Evolutionary conservation across 2,113 vertebrate species (phyloP).

Genomic region (Paratilapia polleni): DNA sequence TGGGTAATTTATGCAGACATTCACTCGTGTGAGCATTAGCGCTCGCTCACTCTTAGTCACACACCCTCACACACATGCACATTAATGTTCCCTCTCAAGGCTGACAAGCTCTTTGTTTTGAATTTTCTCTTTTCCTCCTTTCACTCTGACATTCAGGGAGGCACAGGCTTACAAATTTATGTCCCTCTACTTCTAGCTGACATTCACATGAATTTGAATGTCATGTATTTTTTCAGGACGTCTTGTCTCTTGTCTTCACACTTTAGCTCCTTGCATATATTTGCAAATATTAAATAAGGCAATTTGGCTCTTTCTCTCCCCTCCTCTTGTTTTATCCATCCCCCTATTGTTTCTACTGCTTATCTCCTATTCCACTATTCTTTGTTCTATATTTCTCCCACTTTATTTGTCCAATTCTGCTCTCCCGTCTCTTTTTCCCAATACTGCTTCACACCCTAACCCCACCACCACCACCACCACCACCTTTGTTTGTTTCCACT

Average conservation of each 20-base stretch:
- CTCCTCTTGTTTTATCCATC: conserved; percentile 46
- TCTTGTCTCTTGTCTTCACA: conserved; percentile 76
- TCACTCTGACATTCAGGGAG: conserved; percentile 64
- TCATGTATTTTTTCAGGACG: conserved; percentile 62
- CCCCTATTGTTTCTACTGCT: conserved; percentile 53
- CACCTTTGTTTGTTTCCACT: not conserved
- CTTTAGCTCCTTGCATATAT: conserved; percentile 79
- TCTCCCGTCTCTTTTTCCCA: not conserved
- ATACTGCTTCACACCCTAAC: not conserved
- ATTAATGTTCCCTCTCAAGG: conserved; percentile 66
- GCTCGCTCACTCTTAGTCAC: conserved; percentile 51
- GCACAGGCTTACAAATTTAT: conserved; percentile 72
- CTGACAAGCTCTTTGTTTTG: conserved; percentile 75
- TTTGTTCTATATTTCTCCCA: conserved; percentile 21
- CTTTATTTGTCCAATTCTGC: conserved; percentile 19
- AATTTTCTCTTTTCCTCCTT: conserved; percentile 64
- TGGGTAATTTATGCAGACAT: conserved; percentile 63
- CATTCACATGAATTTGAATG: conserved; percentile 79
- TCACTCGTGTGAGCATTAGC: conserved; percentile 41
- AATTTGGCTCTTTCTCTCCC: conserved; percentile 61
- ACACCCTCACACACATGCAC: conserved; percentile 61
- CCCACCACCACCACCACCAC: not conserved
- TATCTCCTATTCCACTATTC: conserved; percentile 36
- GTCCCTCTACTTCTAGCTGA: conserved; percentile 73
- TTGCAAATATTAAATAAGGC: conserved; percentile 79